Conservation (phyloP, 2,797 vertebrate species). For the Labeo calbasu region DNA sequence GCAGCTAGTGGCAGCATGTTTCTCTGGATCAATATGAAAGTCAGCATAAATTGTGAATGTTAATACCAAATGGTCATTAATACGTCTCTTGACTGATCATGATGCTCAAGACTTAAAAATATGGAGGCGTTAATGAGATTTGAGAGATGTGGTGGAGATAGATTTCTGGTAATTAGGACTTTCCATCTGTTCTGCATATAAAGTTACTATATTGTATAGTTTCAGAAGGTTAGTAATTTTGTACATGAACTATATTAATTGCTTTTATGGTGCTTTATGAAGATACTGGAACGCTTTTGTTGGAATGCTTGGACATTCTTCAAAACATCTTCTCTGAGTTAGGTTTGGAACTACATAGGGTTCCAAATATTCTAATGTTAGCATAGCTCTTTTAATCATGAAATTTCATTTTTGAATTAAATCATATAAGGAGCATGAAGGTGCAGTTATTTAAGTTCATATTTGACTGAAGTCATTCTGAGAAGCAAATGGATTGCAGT, state of each 20-base stretch:
- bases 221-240: background rate
- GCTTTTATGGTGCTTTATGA: background rate
- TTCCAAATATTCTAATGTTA: background rate
- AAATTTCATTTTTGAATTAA: background rate
- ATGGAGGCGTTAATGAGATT: background rate
- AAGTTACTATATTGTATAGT: background rate
- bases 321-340: background rate
- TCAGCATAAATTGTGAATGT: background rate
- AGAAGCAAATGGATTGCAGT: background rate
- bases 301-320: background rate
- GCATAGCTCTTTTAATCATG: background rate
- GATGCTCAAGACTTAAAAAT: background rate
- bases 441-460: background rate
- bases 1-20: background rate
- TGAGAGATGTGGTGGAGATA: background rate
- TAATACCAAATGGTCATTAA: background rate
- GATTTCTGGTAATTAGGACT: background rate
- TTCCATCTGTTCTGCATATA: background rate
- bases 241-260: background rate
- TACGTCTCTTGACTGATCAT: background rate
- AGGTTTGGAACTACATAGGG: background rate
- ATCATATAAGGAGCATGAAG: background rate
- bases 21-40: constrained; percentile 2
- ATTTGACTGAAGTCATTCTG: background rate
- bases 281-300: background rate